Percentiles rank a stretch among this genome's conserved stretches.
Conservation (phyloP, 2,113 vertebrate genomes). For the Tonatia bakeri region DNA sequence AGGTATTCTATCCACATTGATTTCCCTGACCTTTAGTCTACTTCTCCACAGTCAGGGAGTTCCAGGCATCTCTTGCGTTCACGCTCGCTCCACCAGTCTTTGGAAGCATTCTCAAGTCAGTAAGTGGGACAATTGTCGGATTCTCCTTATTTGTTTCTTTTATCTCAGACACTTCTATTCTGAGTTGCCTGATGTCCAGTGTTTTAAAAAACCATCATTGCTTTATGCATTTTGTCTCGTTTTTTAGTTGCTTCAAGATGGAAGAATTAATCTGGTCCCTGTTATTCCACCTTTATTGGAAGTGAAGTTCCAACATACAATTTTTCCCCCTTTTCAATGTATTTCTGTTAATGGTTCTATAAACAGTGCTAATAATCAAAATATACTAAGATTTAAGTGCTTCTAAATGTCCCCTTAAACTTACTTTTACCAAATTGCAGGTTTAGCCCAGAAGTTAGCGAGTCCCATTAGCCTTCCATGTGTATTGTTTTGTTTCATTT, state of each 20-base stretch:
- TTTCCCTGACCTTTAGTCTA: background rate
- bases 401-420: background rate
- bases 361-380: background rate
- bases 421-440: background rate
- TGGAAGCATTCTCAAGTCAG: background rate
- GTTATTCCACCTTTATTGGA: background rate
- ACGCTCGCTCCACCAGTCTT: background rate
- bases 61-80: no score
- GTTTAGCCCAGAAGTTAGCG: background rate
- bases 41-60: background rate
- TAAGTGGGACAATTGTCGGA: no score
- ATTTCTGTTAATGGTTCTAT: background rate
- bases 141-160: background rate
- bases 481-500: background rate
- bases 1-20: background rate
- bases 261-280: background rate
- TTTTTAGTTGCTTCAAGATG: background rate
- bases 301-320: background rate
- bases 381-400: background rate
- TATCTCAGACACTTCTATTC: background rate
- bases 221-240: background rate
- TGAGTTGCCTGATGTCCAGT: background rate
- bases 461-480: background rate
- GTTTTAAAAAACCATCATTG: background rate
- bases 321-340: background rate